A percentile compares a stretch with the other conserved stretches of the same genome.
Evolutionary conservation across 2,888 invertebrate species (phyloP).

Genomic region (Microctonus aethiopoides): DNA sequence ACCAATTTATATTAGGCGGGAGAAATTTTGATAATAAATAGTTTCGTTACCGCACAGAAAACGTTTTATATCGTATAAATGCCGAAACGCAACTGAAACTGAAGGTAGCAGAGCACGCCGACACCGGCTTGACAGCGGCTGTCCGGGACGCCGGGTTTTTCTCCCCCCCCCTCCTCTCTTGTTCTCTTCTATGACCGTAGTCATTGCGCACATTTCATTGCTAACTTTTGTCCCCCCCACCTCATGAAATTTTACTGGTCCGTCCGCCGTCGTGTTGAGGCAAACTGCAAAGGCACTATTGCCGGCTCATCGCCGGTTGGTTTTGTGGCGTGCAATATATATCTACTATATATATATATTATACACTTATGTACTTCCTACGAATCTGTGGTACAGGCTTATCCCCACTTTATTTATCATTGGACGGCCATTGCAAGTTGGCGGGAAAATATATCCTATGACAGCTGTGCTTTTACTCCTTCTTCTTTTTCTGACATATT

Average conservation of each 20-base stretch:
- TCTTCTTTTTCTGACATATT: neutral
- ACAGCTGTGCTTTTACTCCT: constrained; percentile 47
- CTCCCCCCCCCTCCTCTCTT: constrained; percentile 18
- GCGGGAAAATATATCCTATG: constrained; percentile 54
- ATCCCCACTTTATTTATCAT: constrained; percentile 18
- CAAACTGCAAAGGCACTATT: constrained; percentile 2
- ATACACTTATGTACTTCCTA: constrained; percentile 12
- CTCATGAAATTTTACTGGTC: constrained; percentile 4
- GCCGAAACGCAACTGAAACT: constrained; percentile 41
- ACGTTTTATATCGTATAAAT: constrained; percentile 33
- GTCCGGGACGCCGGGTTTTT: constrained; percentile 33
- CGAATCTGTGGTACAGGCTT: constrained; percentile 18
- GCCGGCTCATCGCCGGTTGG: constrained; percentile 3
- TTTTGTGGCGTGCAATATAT: neutral
- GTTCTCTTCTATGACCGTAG: constrained; percentile 20
- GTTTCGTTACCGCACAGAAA: neutral
- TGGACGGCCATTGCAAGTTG: constrained; percentile 42
- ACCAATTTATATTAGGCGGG: no score
- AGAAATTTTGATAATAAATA: neutral
- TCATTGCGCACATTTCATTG: neutral
- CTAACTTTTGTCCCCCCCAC: constrained; percentile 6
- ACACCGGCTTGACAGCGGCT: constrained; percentile 54
- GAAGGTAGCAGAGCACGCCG: constrained; percentile 43
- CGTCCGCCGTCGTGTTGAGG: neutral
- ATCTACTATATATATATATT: no score